Percentiles rank a stretch among this genome's conserved stretches.
phyloP scores from a whole-genome alignment of 1,140 invertebrate species.

The Oedothorax gibbosus region DNA sequence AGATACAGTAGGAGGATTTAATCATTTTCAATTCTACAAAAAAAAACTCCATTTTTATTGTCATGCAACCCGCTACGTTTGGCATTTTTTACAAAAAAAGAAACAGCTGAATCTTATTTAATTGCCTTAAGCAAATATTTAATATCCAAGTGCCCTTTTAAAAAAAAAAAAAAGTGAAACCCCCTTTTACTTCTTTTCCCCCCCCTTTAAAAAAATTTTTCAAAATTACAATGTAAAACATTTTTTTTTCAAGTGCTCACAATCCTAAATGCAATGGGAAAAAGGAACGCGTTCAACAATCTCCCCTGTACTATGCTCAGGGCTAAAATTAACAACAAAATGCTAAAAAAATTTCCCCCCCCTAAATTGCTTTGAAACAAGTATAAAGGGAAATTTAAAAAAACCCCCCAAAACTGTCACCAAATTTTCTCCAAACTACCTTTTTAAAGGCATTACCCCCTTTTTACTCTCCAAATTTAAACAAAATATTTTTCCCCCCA shows the following conservation, averaged over 20 bases:
- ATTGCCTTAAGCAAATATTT: constrained; percentile 17
- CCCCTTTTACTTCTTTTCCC: background rate
- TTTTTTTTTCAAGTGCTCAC: background rate
- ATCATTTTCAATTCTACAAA: constrained; percentile 2
- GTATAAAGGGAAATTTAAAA: background rate
- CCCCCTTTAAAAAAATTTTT: background rate
- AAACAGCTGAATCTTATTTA: constrained; percentile 4
- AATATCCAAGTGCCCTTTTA: background rate
- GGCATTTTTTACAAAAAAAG: background rate
- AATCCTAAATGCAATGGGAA: background rate
- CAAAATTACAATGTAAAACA: background rate
- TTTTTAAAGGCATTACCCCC: background rate
- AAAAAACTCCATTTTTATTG: constrained; percentile 9
- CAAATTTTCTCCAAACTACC: background rate
- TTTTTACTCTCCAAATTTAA: background rate
- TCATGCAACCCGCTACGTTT: constrained; percentile 20
- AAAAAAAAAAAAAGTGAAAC: background rate
- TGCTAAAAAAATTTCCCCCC: background rate
- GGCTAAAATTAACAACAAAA: background rate
- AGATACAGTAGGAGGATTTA: background rate
- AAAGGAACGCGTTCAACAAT: background rate
- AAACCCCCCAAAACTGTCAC: background rate
- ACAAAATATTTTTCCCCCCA: background rate
- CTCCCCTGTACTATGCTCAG: background rate
- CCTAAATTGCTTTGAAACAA: constrained; percentile 5